These are phyloP conservation scores for Spilogale gracilis DNA, from an alignment of 2,113 vertebrate species.

Conservation along the genomic window DNA sequence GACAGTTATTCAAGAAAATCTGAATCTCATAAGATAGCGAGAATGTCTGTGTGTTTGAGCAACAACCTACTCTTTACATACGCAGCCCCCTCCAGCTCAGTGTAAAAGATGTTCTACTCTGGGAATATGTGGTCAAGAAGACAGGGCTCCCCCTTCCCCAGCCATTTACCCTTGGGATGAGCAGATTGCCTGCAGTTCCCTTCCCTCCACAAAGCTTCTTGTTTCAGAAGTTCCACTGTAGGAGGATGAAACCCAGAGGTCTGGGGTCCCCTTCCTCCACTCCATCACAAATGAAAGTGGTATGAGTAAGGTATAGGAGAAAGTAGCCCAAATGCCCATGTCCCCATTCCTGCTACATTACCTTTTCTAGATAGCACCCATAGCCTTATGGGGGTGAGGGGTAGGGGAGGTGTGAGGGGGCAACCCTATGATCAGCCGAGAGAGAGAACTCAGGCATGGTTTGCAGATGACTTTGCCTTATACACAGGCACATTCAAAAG, in stretches of 20 bases:
- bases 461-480: neutral
- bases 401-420: neutral
- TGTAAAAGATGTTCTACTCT: neutral
- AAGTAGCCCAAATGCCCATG: neutral
- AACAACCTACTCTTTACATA: neutral
- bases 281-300: neutral
- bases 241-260: neutral
- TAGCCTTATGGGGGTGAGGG: neutral
- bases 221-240: neutral
- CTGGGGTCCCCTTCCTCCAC: neutral
- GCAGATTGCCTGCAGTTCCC: neutral
- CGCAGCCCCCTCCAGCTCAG: neutral
- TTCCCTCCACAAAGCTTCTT: neutral
- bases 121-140: neutral
- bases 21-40: neutral
- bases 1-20: neutral
- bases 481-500: neutral
- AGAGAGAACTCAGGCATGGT: neutral
- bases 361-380: neutral
- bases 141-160: neutral
- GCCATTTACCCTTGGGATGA: neutral
- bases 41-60: neutral
- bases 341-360: neutral
- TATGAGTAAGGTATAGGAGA: neutral
- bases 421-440: neutral